Base-by-base conservation (phyloP, 2,888 invertebrate species). In the Ectropis crepuscularia region DNA sequence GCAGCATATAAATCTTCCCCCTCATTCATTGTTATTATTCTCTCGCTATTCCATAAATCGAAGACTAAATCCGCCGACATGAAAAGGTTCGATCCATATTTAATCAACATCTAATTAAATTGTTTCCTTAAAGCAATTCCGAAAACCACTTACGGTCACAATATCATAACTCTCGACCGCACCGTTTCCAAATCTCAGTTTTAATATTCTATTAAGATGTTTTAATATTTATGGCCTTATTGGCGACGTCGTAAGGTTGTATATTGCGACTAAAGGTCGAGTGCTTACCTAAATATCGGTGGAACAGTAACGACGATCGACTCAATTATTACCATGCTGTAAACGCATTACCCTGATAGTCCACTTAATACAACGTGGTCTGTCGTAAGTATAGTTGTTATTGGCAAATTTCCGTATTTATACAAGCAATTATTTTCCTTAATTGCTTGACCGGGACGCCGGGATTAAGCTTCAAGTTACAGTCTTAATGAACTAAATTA, bases 351-450 rank as follows among this genome's bases (percentile, higher is more conserved):
- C 80, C 75, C 74, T 88, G 89, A 90, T 85, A 82, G 86, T 78
- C 86, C 83, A 81, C 81, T 86, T 86, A 84, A 83, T 83, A 81
- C 78, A 78, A 85, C 80, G 81, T 79, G 80, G 81, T 86, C 85
- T 83, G 69, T 76, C 77, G 81, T 85, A 83, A 88, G 87, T 87
- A 86, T 86, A 82, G 83, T 82, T 76, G 80, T 85, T 86, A 88
- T 87, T 80, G 84, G 83, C 72, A 79, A 85, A 85, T 84, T 79
- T 75, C 74, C 73, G 81, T 89, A 88, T 85, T 86, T 88, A 88
- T 84, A 82, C 83, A 86, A 88, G 87, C 86, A 91, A 91, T 90
- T 89, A 92, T 88, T 89, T 85, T 79, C 81, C 83, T 74, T 92
- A 90, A 92, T 91, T 91, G 90, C 85, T 83, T 76, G 79, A 74